These are phyloP conservation scores for Epinephelus cyanopodus DNA, from an alignment of 2,113 vertebrate genomes.

Conservation along the genomic window DNA sequence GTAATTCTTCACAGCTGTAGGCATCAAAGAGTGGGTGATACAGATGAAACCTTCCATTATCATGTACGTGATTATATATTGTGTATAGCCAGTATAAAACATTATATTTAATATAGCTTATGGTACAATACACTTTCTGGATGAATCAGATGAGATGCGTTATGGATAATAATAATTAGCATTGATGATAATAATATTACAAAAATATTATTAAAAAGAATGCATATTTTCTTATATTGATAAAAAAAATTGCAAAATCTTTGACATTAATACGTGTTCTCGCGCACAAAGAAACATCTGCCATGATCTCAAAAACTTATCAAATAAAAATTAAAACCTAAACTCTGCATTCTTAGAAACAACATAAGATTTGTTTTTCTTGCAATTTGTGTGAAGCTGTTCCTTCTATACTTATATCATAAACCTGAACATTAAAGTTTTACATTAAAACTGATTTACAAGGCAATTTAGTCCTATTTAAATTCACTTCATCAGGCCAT, in stretches of 20 bases:
- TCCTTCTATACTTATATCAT: not conserved
- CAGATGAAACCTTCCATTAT: not conserved
- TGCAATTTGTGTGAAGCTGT: not conserved
- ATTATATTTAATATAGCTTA: too few species aligned
- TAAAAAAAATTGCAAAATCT: too few species aligned
- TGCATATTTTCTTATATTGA: too few species aligned
- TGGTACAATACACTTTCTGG: too few species aligned
- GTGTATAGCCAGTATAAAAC: too few species aligned
- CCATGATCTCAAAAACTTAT: not conserved
- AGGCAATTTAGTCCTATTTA: conserved; percentile 1
- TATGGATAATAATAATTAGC: too few species aligned
- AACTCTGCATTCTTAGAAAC: too few species aligned
- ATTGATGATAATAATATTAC: too few species aligned
- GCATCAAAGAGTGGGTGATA: not conserved
- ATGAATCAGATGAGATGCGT: not conserved
- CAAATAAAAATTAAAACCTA: not conserved
- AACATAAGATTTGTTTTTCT: too few species aligned
- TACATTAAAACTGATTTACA: not conserved
- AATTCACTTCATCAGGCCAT: not conserved
- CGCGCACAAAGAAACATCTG: too few species aligned
- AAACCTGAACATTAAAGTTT: not conserved
- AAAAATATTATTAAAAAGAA: too few species aligned
- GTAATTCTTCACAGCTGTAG: not conserved
- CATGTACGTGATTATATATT: not conserved
- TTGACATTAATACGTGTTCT: too few species aligned